Conservation (phyloP, 1,140 invertebrate species). For the Helicoverpa armigera region DNA sequence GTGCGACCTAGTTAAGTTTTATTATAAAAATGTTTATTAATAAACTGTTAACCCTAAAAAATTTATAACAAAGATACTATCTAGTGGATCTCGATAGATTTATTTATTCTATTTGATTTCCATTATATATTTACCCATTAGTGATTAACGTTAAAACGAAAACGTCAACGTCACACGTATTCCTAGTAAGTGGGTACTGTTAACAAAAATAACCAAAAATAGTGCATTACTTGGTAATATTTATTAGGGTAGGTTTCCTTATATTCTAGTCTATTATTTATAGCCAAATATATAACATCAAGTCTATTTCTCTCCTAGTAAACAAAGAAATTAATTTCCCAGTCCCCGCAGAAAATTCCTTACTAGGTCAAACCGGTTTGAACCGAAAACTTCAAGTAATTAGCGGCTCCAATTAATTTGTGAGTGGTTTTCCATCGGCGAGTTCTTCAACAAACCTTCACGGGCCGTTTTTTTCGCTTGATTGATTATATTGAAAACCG, state of each 20-base stretch:
- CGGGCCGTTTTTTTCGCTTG: conserved; percentile 52
- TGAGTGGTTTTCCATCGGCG: conserved; percentile 57
- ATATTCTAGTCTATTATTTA: no score
- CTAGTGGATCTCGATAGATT: neutral
- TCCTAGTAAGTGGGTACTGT: no score
- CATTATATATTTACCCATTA: no score
- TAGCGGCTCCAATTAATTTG: conserved; percentile 54
- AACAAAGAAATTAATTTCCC: conserved; percentile 35
- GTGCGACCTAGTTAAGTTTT: conserved; percentile 22
- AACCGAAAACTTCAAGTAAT: conserved; percentile 50
- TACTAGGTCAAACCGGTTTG: conserved; percentile 15
- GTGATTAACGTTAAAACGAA: no score
- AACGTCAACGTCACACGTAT: no score
- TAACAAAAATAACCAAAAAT: no score
- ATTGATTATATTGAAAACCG: conserved; percentile 54
- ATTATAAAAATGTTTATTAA: conserved; percentile 22
- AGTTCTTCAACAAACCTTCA: conserved; percentile 59
- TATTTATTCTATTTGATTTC: neutral
- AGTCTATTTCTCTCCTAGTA: neutral
- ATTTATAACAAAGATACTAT: conserved; percentile 4
- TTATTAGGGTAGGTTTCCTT: neutral
- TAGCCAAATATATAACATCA: neutral
- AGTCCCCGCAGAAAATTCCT: neutral
- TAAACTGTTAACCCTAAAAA: neutral
- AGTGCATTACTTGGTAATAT: neutral